Evolutionary conservation across 2,113 vertebrate genomes (phyloP), one percentile per base, ranked within the genome.

Genomic region (Ivindomyrus marchei): DNA sequence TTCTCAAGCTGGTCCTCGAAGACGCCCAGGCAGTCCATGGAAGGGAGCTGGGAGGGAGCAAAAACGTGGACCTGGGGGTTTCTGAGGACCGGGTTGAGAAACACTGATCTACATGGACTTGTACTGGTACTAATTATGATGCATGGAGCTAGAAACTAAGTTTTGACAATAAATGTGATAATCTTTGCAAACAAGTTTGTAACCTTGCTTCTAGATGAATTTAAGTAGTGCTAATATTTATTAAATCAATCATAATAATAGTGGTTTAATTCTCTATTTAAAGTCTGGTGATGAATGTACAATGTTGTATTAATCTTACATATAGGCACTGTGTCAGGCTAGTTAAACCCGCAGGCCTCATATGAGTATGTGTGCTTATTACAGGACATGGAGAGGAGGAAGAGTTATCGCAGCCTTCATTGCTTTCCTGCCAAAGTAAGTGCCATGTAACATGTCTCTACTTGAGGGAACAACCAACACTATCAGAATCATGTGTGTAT

Each of bases 381-480:
- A 11, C 91, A 99, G 98, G 97, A 56, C 96, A 96, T 91, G 91
- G 95, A 74, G 97, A 91, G 0, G 95, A 93, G 0, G 96, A 96
- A 92, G 97, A 97, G 90, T 95, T 95, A 2, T 94, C 96, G 2
- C 94, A 94, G 5, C 93, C 94, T 0, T 95, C 95, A 2, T 90
- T 95, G 62, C 93, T 96, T 83, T 95, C 94, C 0, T 93, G 95
- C 19, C 93, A 94, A 58, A 56, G 96, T 96, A 94, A 96, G 96
- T 87, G 47, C 3, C 85, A 3, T 27, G 56, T 9, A 62, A n/a
- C 56, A n/a, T 62, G 24, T 62, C 21, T 62, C 7, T 62, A 0
- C 24, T 3, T 9, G 7, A 62, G 7, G 31, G 74, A 17, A 80
- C 15, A 70, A 31, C n/a, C 62, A 70, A 4, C 62, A 70, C 62